Base-by-base conservation (phyloP, 2,797 vertebrate species). In the Bufotes viridis region DNA sequence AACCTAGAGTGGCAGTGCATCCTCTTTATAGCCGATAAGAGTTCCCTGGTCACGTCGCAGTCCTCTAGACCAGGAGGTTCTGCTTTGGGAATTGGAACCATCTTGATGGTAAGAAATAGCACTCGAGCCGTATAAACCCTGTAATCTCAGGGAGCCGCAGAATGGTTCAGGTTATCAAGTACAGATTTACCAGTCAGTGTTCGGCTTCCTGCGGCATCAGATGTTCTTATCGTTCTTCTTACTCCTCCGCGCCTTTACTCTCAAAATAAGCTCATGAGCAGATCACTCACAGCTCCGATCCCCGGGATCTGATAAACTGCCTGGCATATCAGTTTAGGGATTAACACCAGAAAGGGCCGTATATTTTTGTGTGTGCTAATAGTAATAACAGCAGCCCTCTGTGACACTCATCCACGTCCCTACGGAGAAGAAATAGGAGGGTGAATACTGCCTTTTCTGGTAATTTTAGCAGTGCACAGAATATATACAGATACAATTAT, bases 251-350 rank as follows among this genome's bases (percentile, higher is more conserved):
- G 24, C 51, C 51, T 24, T 53, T 14, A 53, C 9, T 49, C 49
- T 53, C 6, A 76, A 51, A 76, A 51, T 76, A 78, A 78, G 75
- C 51, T 78, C 75, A 78, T 53, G 75, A 55, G 22, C 22, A 55
- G 75, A 78, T 78, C 51, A 55, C 75, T 24, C 15, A 2, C 51
- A 15, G 22, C 49, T 24, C 51, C 75, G 55, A 24, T 53, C 74
- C 14, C 42, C 15, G 42, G 49, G 49, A 76, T 76, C 75, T 53
- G 75, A 55, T 55, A 78, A 78, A 26, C 22, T 24, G 75, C n/a
- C 75, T 24, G 51, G 75, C 75, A 55, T 55, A 78, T 78, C 75
- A 78, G 55, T 78, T 24, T 78, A 78, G 51, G 75, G 51, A 78
- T 78, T 78, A 78, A 78, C 24, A 15, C n/a, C 6, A 24, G 20